These are phyloP conservation scores for Champsocephalus gunnari DNA, from an alignment of 2,797 vertebrate species.

Conservation along the genomic window DNA sequence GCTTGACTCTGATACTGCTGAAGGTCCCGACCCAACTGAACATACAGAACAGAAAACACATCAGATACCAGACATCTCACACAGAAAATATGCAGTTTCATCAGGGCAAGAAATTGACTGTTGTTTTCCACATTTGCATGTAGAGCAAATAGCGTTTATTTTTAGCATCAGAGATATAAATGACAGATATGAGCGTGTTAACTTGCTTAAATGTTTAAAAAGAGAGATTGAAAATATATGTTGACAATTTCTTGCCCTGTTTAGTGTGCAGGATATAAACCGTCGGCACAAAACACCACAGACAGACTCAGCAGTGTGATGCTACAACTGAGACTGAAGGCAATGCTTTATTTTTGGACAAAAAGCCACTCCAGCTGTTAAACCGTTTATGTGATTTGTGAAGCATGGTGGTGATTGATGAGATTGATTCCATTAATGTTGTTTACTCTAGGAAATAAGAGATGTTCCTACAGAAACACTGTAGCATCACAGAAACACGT, in stretches of 20 bases:
- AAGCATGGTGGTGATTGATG: background rate
- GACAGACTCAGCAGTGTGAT: constrained; percentile 40
- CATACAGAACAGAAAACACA: constrained; percentile 37
- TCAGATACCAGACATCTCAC: constrained; percentile 12
- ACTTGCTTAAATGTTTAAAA: background rate
- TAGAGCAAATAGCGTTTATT: background rate
- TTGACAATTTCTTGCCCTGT: constrained; percentile 29
- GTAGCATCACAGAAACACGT: constrained; percentile 56
- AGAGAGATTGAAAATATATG: constrained; percentile 17
- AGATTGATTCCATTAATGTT: background rate
- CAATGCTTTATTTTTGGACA: background rate
- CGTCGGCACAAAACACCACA: background rate
- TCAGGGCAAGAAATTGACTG: constrained; percentile 23
- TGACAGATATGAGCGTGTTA: background rate
- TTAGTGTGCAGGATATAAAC: constrained; percentile 23
- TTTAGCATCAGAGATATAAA: constrained; percentile 8
- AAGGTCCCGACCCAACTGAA: constrained; percentile 94
- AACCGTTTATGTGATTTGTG: background rate
- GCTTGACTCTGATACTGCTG: constrained; percentile 99
- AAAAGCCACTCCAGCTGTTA: background rate
- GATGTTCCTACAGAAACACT: constrained; percentile 22
- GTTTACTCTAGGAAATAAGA: constrained; percentile 4
- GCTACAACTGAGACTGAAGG: constrained; percentile 27
- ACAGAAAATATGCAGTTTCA: background rate
- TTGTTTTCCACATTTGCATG: background rate